A percentile compares a stretch with the other conserved stretches of the same genome.
Conservation (phyloP, 2,888 invertebrate species). For the Platerodrilus igneus region DNA sequence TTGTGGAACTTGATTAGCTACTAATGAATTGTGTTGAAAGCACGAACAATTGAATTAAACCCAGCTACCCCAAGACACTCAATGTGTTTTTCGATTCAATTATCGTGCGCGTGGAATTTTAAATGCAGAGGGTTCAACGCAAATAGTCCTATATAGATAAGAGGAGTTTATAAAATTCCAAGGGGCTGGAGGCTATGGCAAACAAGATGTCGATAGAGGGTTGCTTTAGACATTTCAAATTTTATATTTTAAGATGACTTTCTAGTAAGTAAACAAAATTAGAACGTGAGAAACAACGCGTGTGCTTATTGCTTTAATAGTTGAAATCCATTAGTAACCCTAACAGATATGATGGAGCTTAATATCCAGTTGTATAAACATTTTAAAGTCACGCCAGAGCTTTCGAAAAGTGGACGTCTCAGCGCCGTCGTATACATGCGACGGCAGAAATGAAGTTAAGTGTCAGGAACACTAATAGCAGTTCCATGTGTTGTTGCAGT, state of each 20-base stretch:
- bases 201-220: too few relatives aligned
- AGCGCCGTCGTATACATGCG: too few relatives aligned
- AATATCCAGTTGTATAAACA: conserved; percentile 17
- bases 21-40: conserved; percentile 44
- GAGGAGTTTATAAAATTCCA: too few relatives aligned
- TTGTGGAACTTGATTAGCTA: conserved; percentile 45
- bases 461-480: conserved; percentile 6
- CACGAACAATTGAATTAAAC: conserved; percentile 42
- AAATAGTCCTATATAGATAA: too few relatives aligned
- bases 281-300: conserved; percentile 18
- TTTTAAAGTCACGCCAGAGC: conserved; percentile 15
- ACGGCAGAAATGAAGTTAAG: too few relatives aligned
- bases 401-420: too few relatives aligned
- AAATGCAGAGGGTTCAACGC: conserved; percentile 34
- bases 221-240: too few relatives aligned
- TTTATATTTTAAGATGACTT: too few relatives aligned
- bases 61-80: conserved; percentile 33
- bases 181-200: too few relatives aligned
- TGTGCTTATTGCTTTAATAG: too few relatives aligned
- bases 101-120: conserved; percentile 39
- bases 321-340: conserved; percentile 30
- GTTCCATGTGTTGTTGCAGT: conserved; percentile 4
- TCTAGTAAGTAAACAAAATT: too few relatives aligned
- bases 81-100: conserved; percentile 43
- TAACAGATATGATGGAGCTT: conserved; percentile 10